Conservation (phyloP, 1,140 invertebrate genomes). For the Hypsibius dujardini region DNA sequence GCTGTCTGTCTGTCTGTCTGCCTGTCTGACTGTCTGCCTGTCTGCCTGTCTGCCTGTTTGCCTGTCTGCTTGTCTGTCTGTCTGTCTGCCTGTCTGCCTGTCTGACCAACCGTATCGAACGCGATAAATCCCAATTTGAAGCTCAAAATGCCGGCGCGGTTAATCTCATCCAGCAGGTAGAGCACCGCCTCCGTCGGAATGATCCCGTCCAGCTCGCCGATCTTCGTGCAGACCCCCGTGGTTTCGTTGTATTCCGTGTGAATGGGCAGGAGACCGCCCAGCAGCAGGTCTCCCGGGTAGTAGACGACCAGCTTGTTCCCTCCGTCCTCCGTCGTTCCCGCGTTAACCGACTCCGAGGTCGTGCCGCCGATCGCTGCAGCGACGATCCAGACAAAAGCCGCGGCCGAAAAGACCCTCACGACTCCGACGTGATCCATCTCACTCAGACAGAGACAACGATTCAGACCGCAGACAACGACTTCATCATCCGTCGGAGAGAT, state of each 20-base stretch:
- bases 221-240: conserved; percentile 1
- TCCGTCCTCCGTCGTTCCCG: not conserved
- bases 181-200: conserved; percentile 41
- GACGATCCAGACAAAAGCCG: too few species aligned
- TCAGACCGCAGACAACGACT: too few species aligned
- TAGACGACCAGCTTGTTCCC: conserved; percentile 26
- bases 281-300: conserved; percentile 36
- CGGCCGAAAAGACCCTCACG: too few species aligned
- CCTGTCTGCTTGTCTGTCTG: too few species aligned
- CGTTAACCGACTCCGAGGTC: not conserved
- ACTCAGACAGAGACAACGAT: too few species aligned
- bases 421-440: too few species aligned
- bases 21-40: too few species aligned
- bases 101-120: conserved; percentile 33
- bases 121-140: conserved; percentile 37
- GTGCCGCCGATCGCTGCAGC: too few species aligned
- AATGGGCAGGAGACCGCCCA: conserved; percentile 41
- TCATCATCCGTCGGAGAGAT: too few species aligned
- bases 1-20: too few species aligned
- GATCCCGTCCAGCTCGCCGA: conserved; percentile 38
- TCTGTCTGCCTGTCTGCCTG: not conserved
- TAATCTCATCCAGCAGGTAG: conserved; percentile 39
- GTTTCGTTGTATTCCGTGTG: conserved; percentile 28
- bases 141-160: conserved; percentile 36
- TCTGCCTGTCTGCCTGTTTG: too few species aligned